These are phyloP conservation scores for Leucosticte australis DNA, from an alignment of 2,113 vertebrate genomes.

Conservation along the genomic window DNA sequence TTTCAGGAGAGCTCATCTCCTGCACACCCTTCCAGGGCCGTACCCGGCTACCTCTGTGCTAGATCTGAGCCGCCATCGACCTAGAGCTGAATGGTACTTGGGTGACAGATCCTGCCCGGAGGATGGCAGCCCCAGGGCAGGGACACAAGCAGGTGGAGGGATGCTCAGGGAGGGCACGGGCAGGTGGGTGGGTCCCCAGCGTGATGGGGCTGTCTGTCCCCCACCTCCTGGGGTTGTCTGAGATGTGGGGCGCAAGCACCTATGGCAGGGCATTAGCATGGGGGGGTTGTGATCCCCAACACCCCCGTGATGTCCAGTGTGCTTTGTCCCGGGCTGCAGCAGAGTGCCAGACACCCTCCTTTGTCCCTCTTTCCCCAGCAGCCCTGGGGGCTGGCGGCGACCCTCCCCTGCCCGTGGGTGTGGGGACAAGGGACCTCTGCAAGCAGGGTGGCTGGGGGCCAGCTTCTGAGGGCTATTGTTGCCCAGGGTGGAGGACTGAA, in stretches of 20 bases:
- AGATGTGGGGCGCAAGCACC: not conserved
- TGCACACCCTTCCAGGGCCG: not conserved
- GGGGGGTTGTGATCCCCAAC: not conserved
- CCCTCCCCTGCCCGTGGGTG: not conserved
- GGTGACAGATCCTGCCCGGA: not conserved
- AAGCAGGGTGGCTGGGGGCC: not conserved
- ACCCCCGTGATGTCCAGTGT: rapidly evolving
- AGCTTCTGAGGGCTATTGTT: slow-evolving; percentile 19
- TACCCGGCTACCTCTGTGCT: not conserved
- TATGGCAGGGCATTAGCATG: not conserved
- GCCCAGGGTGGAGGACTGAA: slow-evolving; percentile 61
- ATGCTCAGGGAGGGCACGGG: not conserved
- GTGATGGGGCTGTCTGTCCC: not conserved
- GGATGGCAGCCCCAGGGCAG: not conserved
- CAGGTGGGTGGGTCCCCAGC: not conserved
- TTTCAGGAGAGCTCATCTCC: rapidly evolving
- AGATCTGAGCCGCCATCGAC: not conserved
- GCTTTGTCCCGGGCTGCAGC: not conserved
- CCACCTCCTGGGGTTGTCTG: not conserved
- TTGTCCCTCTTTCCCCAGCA: not conserved
- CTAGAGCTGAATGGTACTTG: not conserved
- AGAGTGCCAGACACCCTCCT: not conserved
- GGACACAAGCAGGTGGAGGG: not conserved
- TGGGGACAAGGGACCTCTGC: not conserved
- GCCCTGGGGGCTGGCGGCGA: not conserved